Percentiles rank a stretch among this genome's conserved stretches.
phyloP scores from a whole-genome alignment of 2,113 vertebrate genomes.

The Aspidoscelis tigris region DNA sequence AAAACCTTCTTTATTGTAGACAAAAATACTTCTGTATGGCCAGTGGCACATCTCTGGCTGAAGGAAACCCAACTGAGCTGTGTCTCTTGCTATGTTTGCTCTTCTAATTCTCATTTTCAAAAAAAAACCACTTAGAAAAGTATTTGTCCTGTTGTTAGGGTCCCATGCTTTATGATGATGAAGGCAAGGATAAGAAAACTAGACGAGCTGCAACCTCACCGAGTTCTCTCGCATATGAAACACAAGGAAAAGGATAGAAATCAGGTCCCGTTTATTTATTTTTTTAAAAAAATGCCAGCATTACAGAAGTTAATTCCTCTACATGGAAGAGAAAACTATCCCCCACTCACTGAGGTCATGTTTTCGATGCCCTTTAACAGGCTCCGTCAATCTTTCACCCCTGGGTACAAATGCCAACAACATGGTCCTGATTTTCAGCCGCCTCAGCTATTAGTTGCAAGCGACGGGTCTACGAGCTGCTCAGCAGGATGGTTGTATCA shows the following conservation, averaged over 20 bases:
- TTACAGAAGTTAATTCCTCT: background rate
- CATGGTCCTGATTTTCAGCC: too few relatives aligned
- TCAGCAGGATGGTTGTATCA: background rate
- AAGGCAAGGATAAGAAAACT: background rate
- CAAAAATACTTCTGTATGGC: background rate
- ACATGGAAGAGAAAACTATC: background rate
- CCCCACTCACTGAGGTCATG: background rate
- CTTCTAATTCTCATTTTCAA: background rate
- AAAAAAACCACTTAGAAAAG: slow-evolving; percentile 2
- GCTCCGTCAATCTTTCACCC: background rate
- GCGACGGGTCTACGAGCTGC: background rate
- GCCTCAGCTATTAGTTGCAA: background rate
- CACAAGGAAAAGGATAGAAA: background rate
- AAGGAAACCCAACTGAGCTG: background rate
- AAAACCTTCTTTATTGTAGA: background rate
- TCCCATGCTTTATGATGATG: background rate
- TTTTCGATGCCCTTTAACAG: background rate
- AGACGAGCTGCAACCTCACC: background rate
- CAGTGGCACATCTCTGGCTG: background rate
- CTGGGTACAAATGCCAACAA: background rate
- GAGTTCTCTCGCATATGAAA: background rate
- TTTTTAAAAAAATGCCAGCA: background rate
- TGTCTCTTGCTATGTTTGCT: background rate
- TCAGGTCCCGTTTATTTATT: background rate
- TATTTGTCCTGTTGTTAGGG: background rate